Evolutionary conservation across 2,888 invertebrate species (phyloP).

Genomic region (Actias luna): DNA sequence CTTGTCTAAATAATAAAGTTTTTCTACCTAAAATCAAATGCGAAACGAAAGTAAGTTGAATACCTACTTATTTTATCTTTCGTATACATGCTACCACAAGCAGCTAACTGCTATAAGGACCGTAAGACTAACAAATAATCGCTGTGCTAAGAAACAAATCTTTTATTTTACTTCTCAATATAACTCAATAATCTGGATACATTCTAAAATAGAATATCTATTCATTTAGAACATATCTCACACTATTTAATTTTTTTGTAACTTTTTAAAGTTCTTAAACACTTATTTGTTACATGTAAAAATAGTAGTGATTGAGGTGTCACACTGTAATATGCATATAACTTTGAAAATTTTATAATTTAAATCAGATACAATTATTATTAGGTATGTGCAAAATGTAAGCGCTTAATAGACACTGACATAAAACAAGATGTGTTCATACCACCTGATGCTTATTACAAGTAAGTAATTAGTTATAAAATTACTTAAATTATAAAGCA

Average conservation of each 20-base stretch:
- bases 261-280: conserved; percentile 19
- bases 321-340: conserved; percentile 15
- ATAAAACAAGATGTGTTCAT: conserved; percentile 32
- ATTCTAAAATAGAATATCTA: too few species aligned
- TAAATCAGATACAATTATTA: conserved; percentile 6
- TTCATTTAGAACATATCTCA: too few species aligned
- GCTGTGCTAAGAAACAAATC: too few species aligned
- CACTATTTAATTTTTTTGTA: too few species aligned
- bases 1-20: conserved; percentile 88
- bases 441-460: conserved; percentile 82
- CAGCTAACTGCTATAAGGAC: too few species aligned
- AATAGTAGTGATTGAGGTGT: conserved; percentile 28
- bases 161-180: too few species aligned
- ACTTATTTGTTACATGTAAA: too few species aligned
- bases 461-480: conserved; percentile 55
- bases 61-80: too few species aligned
- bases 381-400: conserved; percentile 71
- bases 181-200: too few species aligned
- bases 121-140: too few species aligned
- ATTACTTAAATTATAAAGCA: not conserved
- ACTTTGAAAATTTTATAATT: conserved; percentile 18
- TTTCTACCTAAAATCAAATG: conserved; percentile 84
- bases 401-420: conserved; percentile 35
- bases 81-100: too few species aligned
- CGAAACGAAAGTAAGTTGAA: conserved; percentile 84